Base-by-base conservation (phyloP, 2,888 invertebrate genomes). In the Eupelmus urozonus region DNA sequence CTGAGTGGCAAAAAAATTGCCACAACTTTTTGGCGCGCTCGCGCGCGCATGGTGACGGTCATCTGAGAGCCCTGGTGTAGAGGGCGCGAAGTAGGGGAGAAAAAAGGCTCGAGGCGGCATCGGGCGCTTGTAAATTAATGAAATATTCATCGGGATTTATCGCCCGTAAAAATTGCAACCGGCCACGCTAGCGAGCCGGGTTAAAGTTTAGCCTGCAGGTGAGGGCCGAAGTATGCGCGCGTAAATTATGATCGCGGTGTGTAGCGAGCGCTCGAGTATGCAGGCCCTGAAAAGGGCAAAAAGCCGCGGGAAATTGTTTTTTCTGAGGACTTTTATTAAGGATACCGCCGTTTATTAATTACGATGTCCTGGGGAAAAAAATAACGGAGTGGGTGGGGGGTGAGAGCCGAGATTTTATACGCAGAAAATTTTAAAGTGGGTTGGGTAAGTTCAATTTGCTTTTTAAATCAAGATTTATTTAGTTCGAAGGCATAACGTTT, bases 81-180 rank as follows among this genome's bases (percentile, higher is more conserved):
- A 29, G 16, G 23, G 34, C 23, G 13, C 18, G 51, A 45, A 49
- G 16, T 23, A n/a, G 13, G 25, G 11, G 25, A 23, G 1, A 40
- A 20, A 40, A 29, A n/a, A 13, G 0, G 59, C 29, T 5, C 0
- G 40, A 16, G 11, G 42, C 4, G 40, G 40, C 63, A 59, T 70
- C 66, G 27, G n/a, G 16, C n/a, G n/a, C 49, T 65, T 65, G 73
- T 57, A 74, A 63, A 70, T 70, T 78, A 78, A 78, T 78, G 72
- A 78, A 78, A 78, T 78, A 78, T 78, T 77, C 66, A 78, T 78
- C 67, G 53, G 55, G 70, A 78, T 78, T 78, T 78, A 78, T 78
- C 59, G 69, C 70, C 65, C 70, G 70, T 78, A 74, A 70, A 74
- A 78, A 78, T 74, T 51, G 69, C 67, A 69, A 74, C 73, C 34